Base-by-base conservation (phyloP, 1,140 invertebrate genomes). In the Ostrea denselamellosa region DNA sequence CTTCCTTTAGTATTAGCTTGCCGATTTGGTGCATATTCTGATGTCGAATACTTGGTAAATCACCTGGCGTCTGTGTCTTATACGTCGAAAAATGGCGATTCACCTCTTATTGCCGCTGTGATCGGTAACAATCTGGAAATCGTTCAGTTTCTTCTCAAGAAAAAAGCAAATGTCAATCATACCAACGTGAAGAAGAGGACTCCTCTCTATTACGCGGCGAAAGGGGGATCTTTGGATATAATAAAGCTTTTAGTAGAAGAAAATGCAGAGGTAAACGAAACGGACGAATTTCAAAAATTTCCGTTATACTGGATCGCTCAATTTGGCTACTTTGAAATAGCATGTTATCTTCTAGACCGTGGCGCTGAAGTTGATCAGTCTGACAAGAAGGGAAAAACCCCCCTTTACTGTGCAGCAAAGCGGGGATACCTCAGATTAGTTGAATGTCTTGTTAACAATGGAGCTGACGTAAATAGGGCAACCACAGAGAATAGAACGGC, bases 291-390 rank as follows among this genome's bases (percentile, higher is more conserved):
- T 62, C 14, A n/a, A 62, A 62, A 62, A 14, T 62, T n/a, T 62
- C 56, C 56, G n/a, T 62, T 62, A n/a, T 62, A 62, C 56, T 62
- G 56, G 56, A 14, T 62, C n/a, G 56, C 56, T 62, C 56, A 62
- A 62, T 7, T 19, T 17, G 56, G 56, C 56, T 17, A 62, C 19
- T 62, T 19, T 19, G 56, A 62, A 19, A 62, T 62, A 19, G 56
- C 56, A n/a, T 7, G 17, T 62, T n/a, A 19, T 19, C 14, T 62
- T 19, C 0, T 62, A 62, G 56, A 62, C 56, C 17, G 2, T 62
- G 56, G 56, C 2, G 56, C 56, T 19, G 56, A 62, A 19, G 7
- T 17, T 62, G 56, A 62, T 62, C 56, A n/a, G 8, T 19, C 14
- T 62, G 56, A 62, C 56, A 62, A 0, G 1, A 62, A 62, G 17